Evolutionary conservation across 2,888 invertebrate genomes (phyloP).

Genomic region (Panzeria rudis): DNA sequence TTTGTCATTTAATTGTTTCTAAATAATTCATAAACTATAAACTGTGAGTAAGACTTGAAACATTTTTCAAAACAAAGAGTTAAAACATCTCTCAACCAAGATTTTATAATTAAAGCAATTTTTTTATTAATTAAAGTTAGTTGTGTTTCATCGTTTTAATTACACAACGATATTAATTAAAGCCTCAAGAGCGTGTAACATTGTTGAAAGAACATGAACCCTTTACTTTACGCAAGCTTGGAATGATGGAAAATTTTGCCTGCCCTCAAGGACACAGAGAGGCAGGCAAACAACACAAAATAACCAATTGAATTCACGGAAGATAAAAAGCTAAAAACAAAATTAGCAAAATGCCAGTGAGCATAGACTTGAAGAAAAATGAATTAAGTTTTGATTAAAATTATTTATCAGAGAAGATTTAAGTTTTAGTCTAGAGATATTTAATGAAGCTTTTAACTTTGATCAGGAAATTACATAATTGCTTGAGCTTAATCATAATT

Average conservation of each 20-base stretch:
- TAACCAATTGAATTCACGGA: conserved; percentile 3
- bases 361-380: not conserved
- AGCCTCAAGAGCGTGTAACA: conserved; percentile 27
- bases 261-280: conserved; percentile 13
- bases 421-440: not conserved
- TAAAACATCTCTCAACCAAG: conserved; percentile 24
- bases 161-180: conserved; percentile 16
- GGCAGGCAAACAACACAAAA: not conserved
- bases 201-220: conserved; percentile 53
- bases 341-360: not conserved
- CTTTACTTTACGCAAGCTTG: conserved; percentile 42
- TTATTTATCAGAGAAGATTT: not conserved
- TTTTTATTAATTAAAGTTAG: conserved; percentile 10
- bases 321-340: not conserved
- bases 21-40: conserved; percentile 39
- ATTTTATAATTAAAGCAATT: conserved; percentile 32
- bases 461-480: conserved; percentile 6
- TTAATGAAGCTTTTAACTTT: not conserved
- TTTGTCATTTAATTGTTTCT: conserved; percentile 59
- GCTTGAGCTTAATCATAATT: not conserved
- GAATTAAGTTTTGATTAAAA: not conserved
- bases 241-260: conserved; percentile 22
- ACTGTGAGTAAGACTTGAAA: conserved; percentile 10
- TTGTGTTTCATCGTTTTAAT: conserved; percentile 33
- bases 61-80: conserved; percentile 27